Evolutionary conservation across 2,888 invertebrate species (phyloP), one percentile per base, ranked within the genome.

Genomic region (Hemithea aestivaria): DNA sequence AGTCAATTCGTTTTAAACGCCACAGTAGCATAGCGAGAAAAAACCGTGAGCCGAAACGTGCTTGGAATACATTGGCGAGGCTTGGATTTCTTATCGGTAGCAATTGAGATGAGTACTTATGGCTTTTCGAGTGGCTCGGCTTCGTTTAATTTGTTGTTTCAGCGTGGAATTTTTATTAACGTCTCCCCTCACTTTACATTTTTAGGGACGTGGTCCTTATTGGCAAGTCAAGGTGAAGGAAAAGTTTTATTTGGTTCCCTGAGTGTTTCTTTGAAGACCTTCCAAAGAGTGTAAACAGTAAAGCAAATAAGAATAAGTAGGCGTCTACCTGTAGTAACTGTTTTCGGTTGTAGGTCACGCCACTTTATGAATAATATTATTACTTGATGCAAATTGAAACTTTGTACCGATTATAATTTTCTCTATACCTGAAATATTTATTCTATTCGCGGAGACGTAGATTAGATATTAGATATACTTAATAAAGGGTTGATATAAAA

Each of bases 51-150:
- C 81, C 80, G 75, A 76, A 81, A 87, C 87, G 87, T 87, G 87
- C 83, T 66, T 62, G 65, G 85, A 85, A 85, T 87, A 85, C 85
- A 83, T 84, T 73, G 81, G 68, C 65, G 66, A 66, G 77, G 82
- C 84, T 87, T 84, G 84, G 87, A 87, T 87, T 87, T 84, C 87
- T 85, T 85, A 85, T 85, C 83, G 85, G 83, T 66, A 74, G 85
- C 85, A 83, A 85, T 85, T 83, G 85, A 85, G 87, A 85, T 85
- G 85, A 85, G 85, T 81, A 85, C 85, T 87, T 85, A 87, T 87
- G 87, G 85, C 82, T 85, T 84, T 83, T 83, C 85, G 81, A 87
- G 84, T 84, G 80, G 84, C 83, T 85, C 85, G 74, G 81, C 82
- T 83, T 81, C 85, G 82, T 85, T 87, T 87, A 85, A 87, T 87